Evolutionary conservation across 2,113 vertebrate species (phyloP).

Genomic region (Sakesphorus luctuosus): DNA sequence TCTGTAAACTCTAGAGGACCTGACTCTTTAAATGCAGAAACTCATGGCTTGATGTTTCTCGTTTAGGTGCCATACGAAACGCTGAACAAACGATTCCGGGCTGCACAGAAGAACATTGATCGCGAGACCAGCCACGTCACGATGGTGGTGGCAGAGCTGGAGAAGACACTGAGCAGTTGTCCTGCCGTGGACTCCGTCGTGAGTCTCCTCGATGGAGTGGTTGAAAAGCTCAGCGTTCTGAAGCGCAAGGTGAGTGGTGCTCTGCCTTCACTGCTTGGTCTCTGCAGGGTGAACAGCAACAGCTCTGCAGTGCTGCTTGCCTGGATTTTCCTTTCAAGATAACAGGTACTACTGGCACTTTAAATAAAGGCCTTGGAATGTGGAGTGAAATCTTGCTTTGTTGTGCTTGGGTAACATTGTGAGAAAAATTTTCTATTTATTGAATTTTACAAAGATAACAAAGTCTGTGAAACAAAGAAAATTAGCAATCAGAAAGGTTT

Average conservation of each 20-base stretch:
- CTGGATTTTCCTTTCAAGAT: neutral
- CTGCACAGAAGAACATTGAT: slow-evolving; percentile 97
- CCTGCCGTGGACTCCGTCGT: slow-evolving; percentile 96
- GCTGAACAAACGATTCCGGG: slow-evolving; percentile 96
- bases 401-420: neutral
- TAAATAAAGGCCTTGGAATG: neutral
- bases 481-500: no score
- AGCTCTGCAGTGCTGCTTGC: neutral
- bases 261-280: neutral
- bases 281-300: neutral
- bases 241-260: slow-evolving; percentile 88
- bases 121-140: slow-evolving; percentile 97
- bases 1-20: neutral
- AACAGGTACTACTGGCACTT: neutral
- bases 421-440: no score
- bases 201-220: slow-evolving; percentile 94
- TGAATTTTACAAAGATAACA: no score
- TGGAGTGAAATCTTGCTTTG: neutral
- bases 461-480: no score
- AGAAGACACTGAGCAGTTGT: slow-evolving; percentile 95
- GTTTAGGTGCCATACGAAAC: slow-evolving; percentile 95
- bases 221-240: slow-evolving; percentile 96
- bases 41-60: neutral
- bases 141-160: slow-evolving; percentile 96
- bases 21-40: neutral